Conservation (phyloP, 2,888 invertebrate genomes). For the Caenorhabditis uteleia region DNA sequence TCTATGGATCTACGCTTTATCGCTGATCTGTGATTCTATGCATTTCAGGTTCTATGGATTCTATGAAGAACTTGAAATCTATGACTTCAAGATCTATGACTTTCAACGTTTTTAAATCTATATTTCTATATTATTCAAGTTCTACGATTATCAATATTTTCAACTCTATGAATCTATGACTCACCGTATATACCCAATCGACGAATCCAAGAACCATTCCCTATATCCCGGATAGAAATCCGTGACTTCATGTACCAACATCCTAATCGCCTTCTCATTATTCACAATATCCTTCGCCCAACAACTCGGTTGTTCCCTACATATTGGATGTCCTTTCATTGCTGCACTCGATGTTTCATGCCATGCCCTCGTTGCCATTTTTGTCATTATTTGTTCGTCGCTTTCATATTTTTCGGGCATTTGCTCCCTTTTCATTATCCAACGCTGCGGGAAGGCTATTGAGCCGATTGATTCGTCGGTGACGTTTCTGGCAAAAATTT, state of each 20-base stretch:
- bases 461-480: slow-evolving; percentile 24
- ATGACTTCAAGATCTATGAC: too few species aligned
- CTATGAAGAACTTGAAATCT: too few species aligned
- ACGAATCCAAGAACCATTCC: slow-evolving; percentile 22
- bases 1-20: too few species aligned
- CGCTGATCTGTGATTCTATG: too few species aligned
- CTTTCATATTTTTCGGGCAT: slow-evolving; percentile 21
- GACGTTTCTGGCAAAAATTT: slow-evolving; percentile 14
- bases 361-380: slow-evolving; percentile 34
- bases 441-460: slow-evolving; percentile 32
- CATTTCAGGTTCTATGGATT: too few species aligned
- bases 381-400: slow-evolving; percentile 22
- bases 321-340: slow-evolving; percentile 21
- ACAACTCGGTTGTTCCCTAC: slow-evolving; percentile 24
- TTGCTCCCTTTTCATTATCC: slow-evolving; percentile 39
- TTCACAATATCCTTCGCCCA: slow-evolving; percentile 37
- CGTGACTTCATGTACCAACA: slow-evolving; percentile 34
- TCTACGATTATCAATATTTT: neutral
- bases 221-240: slow-evolving; percentile 30
- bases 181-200: slow-evolving; percentile 27
- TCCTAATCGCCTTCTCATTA: slow-evolving; percentile 30
- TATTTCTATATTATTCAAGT: too few species aligned
- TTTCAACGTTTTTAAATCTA: too few species aligned
- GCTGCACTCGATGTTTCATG: slow-evolving; percentile 33
- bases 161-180: neutral